Evolutionary conservation across 2,888 invertebrate genomes (phyloP).

Genomic region (Matsumyia berberina): DNA sequence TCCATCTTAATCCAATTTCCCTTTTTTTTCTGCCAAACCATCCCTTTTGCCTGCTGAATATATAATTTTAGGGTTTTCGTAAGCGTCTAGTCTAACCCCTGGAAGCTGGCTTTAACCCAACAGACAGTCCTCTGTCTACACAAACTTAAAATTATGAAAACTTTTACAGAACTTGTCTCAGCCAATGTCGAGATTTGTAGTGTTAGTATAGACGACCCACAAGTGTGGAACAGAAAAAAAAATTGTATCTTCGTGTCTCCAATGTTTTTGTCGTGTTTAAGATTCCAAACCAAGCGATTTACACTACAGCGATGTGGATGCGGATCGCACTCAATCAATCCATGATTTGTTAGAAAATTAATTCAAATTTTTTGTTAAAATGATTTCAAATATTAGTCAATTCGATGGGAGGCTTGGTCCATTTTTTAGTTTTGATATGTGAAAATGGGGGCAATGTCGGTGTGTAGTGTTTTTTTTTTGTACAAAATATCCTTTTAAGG

Average conservation of each 20-base stretch:
- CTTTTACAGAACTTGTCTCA: not conserved
- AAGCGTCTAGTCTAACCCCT: too few species aligned
- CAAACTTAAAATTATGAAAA: slow-evolving; percentile 6
- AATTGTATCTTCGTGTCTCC: not conserved
- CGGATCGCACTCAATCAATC: not conserved
- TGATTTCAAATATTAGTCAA: slow-evolving; percentile 37
- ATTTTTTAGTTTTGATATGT: not conserved
- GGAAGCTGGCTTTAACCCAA: not conserved
- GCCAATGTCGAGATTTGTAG: slow-evolving; percentile 15
- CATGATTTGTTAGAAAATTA: slow-evolving; percentile 8
- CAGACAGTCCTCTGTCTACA: not conserved
- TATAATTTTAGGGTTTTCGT: not conserved
- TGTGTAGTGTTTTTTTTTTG: slow-evolving; percentile 6
- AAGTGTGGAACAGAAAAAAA: slow-evolving; percentile 21
- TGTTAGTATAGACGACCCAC: slow-evolving; percentile 45
- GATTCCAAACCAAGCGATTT: slow-evolving; percentile 49
- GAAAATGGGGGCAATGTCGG: slow-evolving; percentile 3
- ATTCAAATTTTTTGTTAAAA: slow-evolving; percentile 4
- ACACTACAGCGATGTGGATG: slow-evolving; percentile 53
- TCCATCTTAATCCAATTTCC: too few species aligned
- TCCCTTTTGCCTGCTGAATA: not conserved
- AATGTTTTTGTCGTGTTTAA: not conserved
- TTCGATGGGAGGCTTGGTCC: not conserved
- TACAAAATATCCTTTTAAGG: slow-evolving; percentile 12
- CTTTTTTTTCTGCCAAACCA: not conserved